A percentile compares a stretch with the other conserved stretches of the same genome.
These are phyloP conservation scores for Hypocryptadius cinnamomeus DNA, from an alignment of 2,113 vertebrate species.

Conservation along the genomic window DNA sequence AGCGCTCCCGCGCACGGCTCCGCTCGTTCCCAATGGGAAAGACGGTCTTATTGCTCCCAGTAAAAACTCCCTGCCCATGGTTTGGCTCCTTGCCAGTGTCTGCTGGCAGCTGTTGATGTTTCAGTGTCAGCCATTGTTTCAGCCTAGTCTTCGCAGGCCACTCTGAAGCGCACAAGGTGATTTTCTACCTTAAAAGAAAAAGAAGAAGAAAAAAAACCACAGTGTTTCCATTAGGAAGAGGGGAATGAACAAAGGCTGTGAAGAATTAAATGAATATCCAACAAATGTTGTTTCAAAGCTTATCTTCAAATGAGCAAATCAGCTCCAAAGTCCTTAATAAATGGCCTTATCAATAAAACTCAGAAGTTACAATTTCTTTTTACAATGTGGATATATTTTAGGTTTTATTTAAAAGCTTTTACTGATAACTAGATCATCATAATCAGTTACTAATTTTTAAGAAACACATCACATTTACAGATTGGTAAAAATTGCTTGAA, in stretches of 20 bases:
- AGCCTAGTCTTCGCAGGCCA: background rate
- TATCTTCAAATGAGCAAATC: conserved; percentile 65
- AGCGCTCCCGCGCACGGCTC: background rate
- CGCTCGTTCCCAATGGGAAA: background rate
- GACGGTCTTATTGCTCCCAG: background rate
- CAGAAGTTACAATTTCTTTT: conserved; percentile 54
- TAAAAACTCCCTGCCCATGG: background rate
- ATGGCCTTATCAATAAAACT: conserved; percentile 53
- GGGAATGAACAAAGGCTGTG: background rate
- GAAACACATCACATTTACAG: conserved; percentile 45
- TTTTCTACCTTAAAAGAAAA: background rate
- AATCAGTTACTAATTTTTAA: conserved; percentile 18
- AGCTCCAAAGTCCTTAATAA: conserved; percentile 52
- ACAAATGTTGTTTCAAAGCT: conserved; percentile 42
- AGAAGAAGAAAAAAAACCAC: background rate
- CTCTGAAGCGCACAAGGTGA: background rate
- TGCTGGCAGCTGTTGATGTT: background rate
- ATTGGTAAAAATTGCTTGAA: conserved; percentile 3
- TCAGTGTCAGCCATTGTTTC: background rate
- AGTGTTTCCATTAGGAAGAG: background rate
- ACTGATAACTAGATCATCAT: background rate
- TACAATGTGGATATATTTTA: conserved; percentile 43
- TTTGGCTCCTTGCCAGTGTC: background rate
- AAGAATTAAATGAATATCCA: conserved; percentile 37
- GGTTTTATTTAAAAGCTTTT: conserved; percentile 62